A percentile compares a stretch with the other conserved stretches of the same genome.
Evolutionary conservation across 1,140 invertebrate genomes (phyloP).

Genomic region (Nymphalis io): DNA sequence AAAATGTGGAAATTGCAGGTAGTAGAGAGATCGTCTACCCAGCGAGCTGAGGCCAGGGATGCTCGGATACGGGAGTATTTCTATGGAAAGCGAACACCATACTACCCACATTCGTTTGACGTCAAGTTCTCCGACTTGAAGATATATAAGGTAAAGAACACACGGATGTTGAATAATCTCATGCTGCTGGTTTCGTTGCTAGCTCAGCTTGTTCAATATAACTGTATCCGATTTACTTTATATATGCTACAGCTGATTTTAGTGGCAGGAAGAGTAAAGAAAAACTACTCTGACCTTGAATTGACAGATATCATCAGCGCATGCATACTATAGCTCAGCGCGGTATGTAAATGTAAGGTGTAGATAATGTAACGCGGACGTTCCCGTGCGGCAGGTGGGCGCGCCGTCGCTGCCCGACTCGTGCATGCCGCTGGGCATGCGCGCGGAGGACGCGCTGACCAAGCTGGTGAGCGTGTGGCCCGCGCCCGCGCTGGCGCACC

Average conservation of each 20-base stretch:
- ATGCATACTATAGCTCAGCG: no score
- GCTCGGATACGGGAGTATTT: conserved; percentile 95
- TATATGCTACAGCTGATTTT: no score
- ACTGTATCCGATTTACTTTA: no score
- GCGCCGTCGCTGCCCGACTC: conserved; percentile 95
- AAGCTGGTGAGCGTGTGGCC: conserved; percentile 93
- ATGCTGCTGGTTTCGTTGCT: no score
- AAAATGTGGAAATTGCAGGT: no score
- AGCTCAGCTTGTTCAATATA: no score
- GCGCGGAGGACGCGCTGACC: conserved; percentile 93
- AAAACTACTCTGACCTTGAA: no score
- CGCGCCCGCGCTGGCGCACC: conserved; percentile 89
- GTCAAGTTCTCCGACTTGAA: conserved; percentile 92
- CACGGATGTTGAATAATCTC: no score
- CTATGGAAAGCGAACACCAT: conserved; percentile 89
- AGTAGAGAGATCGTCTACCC: conserved; percentile 89
- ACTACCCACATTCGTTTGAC: conserved; percentile 96
- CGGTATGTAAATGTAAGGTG: no score
- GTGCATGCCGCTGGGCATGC: conserved; percentile 97
- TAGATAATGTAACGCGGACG: no score
- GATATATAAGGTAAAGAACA: conserved; percentile 87
- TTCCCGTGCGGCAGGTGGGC: conserved; percentile 84
- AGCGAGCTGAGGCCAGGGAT: conserved; percentile 87
- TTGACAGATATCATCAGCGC: no score
- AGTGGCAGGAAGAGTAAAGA: no score